These are phyloP conservation scores for Smutsia gigantea DNA, from an alignment of 2,797 vertebrate species.

Conservation along the genomic window DNA sequence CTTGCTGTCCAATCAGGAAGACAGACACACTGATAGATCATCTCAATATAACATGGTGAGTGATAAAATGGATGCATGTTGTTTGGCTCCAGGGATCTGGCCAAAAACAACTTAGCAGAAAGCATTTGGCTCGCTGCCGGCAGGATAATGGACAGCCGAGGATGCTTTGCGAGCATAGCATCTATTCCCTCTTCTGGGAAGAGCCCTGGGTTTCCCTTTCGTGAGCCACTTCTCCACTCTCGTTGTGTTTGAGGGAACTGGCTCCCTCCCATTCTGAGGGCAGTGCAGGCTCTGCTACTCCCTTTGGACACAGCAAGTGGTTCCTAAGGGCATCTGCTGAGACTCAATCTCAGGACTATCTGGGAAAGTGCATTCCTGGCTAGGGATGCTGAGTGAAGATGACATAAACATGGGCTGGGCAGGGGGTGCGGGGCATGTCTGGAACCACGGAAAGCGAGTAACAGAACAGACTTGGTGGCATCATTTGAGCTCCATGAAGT, in stretches of 20 bases:
- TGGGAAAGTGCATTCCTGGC: not conserved
- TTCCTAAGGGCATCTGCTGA: not conserved
- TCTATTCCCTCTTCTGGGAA: slow-evolving; percentile 36
- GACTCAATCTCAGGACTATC: not conserved
- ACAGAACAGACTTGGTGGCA: not conserved
- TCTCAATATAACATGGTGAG: slow-evolving; percentile 4
- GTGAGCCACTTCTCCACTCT: not conserved
- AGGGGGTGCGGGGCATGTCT: fast-evolving
- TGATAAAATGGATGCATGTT: slow-evolving; percentile 53
- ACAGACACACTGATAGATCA: not conserved
- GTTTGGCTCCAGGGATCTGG: slow-evolving; percentile 68
- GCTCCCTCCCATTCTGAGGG: not conserved
- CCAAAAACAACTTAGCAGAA: slow-evolving; percentile 37
- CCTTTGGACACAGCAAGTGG: not conserved
- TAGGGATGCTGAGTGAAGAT: not conserved
- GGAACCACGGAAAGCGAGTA: not conserved
- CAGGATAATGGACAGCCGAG: not conserved
- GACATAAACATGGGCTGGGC: not conserved
- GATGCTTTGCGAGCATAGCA: not conserved
- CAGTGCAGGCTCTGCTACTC: not conserved
- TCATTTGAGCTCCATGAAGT: not conserved
- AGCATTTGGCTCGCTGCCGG: slow-evolving; percentile 58
- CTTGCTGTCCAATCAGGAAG: not conserved
- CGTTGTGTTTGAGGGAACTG: not conserved
- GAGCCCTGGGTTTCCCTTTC: not conserved